Base-by-base conservation (phyloP, 2,888 invertebrate genomes). In the Druceiella hillmani region DNA sequence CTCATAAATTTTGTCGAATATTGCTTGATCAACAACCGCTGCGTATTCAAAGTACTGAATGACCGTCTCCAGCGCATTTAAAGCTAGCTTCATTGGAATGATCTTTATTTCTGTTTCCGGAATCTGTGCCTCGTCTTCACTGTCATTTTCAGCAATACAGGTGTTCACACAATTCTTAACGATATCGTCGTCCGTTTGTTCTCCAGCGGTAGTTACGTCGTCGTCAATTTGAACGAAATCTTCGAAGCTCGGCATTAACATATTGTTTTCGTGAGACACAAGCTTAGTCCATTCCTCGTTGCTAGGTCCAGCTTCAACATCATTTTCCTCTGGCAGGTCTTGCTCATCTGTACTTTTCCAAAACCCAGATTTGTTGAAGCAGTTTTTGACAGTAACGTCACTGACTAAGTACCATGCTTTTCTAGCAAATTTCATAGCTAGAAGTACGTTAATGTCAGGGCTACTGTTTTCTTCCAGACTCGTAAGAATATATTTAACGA, bases 331-430 rank as follows among this genome's bases (percentile, higher is more conserved):
- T 41, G 38, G 32, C 40, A 43, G 34, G 40, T 28, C 40, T 43
- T 45, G 35, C n/a, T 43, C 29, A 45, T 40, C 42, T 44, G 38
- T 36, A 41, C 41, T 42, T 38, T 40, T 39, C 15, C 39, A 25
- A 45, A 48, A 48, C 38, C 46, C 46, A 44, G 46, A 43, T 48
- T 48, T 48, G 32, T 48, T 47, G 45, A 47, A 50, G 40, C 43
- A 50, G 37, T n/a, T n/a, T n/a, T n/a, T n/a, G n/a, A n/a, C n/a
- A n/a, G n/a, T n/a, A n/a, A n/a, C n/a, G n/a, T n/a, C n/a, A n/a
- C n/a, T n/a, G n/a, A n/a, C 46, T 38, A 14, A n/a, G n/a, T n/a
- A n/a, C n/a, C n/a, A n/a, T n/a, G 45, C 45, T 49, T 40, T 49
- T 35, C 45, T 45, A 24, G 45, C 44, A 36, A 48, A 46, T 40